A percentile compares a stretch with the other conserved stretches of the same genome.
Evolutionary conservation across 2,113 vertebrate species (phyloP).

Genomic region (Donacobius atricapilla): DNA sequence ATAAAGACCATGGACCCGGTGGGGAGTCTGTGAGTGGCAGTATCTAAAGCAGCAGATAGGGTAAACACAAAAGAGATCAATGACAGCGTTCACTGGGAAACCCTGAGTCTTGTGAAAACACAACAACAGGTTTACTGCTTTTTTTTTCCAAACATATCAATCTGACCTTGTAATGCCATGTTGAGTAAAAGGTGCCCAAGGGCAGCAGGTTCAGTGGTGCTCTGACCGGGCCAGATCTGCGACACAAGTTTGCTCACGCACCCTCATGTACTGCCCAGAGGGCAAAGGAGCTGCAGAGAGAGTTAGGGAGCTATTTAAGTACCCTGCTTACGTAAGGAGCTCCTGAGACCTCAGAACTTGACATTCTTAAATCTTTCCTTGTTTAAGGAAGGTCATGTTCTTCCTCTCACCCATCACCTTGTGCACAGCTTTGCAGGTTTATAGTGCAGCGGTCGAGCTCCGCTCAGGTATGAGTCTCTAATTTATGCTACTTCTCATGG

Average conservation of each 20-base stretch:
- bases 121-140: not conserved
- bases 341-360: not conserved
- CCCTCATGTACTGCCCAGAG: fast-evolving
- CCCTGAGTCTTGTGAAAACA: not conserved
- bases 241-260: fast-evolving
- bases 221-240: fast-evolving
- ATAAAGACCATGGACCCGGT: fast-evolving
- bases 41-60: not conserved
- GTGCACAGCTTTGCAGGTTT: not conserved
- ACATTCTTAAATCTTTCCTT: not conserved
- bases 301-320: not conserved
- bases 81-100: not conserved
- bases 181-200: not conserved
- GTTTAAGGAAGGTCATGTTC: not conserved
- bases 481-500: not conserved
- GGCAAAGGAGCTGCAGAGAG: not conserved
- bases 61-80: not conserved
- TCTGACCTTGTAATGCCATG: not conserved
- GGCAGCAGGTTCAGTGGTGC: not conserved
- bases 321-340: not conserved
- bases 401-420: not conserved
- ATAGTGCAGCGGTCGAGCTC: fast-evolving
- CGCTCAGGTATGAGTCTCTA: not conserved
- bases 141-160: not conserved
- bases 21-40: not conserved